These are phyloP conservation scores for Erebia ligea DNA, from an alignment of 2,888 invertebrate species.

Conservation along the genomic window DNA sequence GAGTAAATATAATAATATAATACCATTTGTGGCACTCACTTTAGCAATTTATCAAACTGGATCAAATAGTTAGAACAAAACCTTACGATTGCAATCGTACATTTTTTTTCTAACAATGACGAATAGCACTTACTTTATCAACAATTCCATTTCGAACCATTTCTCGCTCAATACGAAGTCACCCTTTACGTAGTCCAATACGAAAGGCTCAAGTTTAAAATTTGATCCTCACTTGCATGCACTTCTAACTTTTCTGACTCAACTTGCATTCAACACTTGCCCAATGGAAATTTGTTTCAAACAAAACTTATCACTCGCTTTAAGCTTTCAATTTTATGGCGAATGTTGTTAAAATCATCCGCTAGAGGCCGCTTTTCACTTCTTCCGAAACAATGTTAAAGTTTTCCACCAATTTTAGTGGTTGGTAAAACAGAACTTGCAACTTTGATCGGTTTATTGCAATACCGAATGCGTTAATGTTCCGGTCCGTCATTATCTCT, in stretches of 20 bases:
- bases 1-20: too few relatives aligned
- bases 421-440: neutral
- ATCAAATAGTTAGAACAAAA: too few relatives aligned
- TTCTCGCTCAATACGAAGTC: conserved; percentile 16
- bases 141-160: conserved; percentile 6
- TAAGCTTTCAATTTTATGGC: neutral
- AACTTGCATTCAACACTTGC: too few relatives aligned
- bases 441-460: neutral
- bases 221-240: too few relatives aligned
- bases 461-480: conserved; percentile 15
- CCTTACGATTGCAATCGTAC: neutral
- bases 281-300: too few relatives aligned
- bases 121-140: conserved; percentile 13
- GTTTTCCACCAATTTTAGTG: neutral
- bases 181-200: conserved; percentile 17
- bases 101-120: neutral
- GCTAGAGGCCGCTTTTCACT: neutral
- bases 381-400: neutral
- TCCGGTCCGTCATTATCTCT: conserved; percentile 14
- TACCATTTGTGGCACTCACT: too few relatives aligned
- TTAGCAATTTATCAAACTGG: too few relatives aligned
- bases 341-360: neutral
- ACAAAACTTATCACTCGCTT: neutral
- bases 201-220: neutral
- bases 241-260: too few relatives aligned